Evolutionary conservation across 2,797 vertebrate genomes (phyloP), one percentile per base, ranked within the genome.

Genomic region (Aotus griseimembra): DNA sequence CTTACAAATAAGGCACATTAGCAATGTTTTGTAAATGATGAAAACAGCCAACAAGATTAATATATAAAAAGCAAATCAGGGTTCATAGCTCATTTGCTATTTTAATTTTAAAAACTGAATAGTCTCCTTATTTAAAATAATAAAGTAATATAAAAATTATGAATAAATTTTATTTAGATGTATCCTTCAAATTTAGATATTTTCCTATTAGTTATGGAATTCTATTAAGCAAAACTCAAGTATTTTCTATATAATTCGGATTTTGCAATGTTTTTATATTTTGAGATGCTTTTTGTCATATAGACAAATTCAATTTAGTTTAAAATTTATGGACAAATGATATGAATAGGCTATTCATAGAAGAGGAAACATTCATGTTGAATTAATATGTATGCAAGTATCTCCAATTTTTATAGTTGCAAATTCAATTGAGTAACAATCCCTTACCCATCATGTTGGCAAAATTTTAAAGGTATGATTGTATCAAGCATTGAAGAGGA

Each of bases 91-190:
- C 58, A 77, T 82, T 96, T 93, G 52, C 7, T 20, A 77, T 86
- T 79, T 94, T 94, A 97, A 93, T 96, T 96, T 82, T 61, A 1
- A 44, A 94, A 93, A 61, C 83, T 41, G 44, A 70, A 91, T 79
- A 1, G 17, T 9, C 5, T 75, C 36, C 73, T 41, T 70, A 26
- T 93, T 90, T 84, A 52, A 94, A 94, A 96, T 94, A 96, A 93
- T 86, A 52, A 33, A 79, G 26, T 77, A 46, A 90, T 24, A 57
- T 15, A 75, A 14, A 96, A 83, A 85, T 82, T 58, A 89, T 36
- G 30, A 91, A 73, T 96, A 93, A 44, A 33, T 77, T 79, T 90
- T 88, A 67, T 76, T 85, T 79, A 79, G 88, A 58, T 41, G 4
- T 82, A 84, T 33, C 19, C 36, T 39, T 93, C 33, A 2, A 79